Evolutionary conservation across 2,888 invertebrate genomes (phyloP).

Genomic region (Polia nebulosa): DNA sequence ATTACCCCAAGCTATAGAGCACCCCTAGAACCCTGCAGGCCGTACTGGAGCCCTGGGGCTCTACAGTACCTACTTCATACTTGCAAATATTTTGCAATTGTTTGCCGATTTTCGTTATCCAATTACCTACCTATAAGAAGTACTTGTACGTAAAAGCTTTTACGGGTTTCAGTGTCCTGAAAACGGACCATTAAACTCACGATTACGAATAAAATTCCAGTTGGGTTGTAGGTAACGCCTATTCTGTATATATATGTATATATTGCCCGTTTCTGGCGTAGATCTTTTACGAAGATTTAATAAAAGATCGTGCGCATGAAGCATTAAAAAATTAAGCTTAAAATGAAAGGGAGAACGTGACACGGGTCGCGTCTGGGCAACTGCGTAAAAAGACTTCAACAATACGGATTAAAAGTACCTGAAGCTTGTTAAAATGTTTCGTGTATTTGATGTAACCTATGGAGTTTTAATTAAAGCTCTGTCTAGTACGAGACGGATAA

Average conservation of each 20-base stretch:
- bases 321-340: neutral
- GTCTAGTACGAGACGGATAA: neutral
- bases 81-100: neutral
- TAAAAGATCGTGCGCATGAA: neutral
- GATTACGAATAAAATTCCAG: slow-evolving; percentile 42
- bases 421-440: slow-evolving; percentile 7
- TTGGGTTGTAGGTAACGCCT: neutral
- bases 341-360: neutral
- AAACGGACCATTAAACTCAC: slow-evolving; percentile 33
- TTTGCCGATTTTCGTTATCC: neutral
- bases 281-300: neutral
- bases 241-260: neutral
- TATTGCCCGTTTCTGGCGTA: too few species aligned
- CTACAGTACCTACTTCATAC: too few species aligned
- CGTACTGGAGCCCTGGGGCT: too few species aligned
- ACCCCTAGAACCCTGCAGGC: too few species aligned
- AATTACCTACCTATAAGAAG: neutral
- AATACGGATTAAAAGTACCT: neutral
- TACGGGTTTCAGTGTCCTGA: slow-evolving; percentile 25
- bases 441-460: neutral
- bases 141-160: slow-evolving; percentile 22
- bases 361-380: neutral
- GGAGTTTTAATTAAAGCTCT: neutral
- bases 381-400: neutral
- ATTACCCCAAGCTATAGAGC: too few species aligned